Conservation (phyloP, 2,888 invertebrate species). For the Abrostola triplasia region DNA sequence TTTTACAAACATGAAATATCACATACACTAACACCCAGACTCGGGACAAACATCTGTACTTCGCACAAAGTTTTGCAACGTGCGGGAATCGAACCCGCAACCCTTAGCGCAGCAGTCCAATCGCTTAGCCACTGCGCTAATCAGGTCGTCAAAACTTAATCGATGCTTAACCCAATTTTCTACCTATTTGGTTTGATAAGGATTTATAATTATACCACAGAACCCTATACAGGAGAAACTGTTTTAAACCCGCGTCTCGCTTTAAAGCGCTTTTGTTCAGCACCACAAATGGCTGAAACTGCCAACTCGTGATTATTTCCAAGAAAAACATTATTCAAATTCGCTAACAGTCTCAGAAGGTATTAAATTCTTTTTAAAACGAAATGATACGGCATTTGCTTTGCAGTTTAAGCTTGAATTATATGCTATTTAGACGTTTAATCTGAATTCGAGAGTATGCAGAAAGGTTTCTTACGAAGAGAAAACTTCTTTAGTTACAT, state of each 20-base stretch:
- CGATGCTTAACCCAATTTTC: neutral
- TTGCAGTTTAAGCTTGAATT: slow-evolving; percentile 43
- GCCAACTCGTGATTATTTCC: slow-evolving; percentile 66
- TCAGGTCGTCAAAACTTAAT: too few species aligned
- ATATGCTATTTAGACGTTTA: slow-evolving; percentile 43
- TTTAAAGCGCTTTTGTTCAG: slow-evolving; percentile 54
- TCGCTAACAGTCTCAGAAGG: slow-evolving; percentile 57
- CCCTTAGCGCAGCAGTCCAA: too few species aligned
- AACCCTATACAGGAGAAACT: slow-evolving; percentile 21
- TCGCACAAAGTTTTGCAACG: too few species aligned
- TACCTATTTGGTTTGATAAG: neutral
- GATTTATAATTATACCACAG: neutral
- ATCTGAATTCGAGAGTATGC: slow-evolving; percentile 33
- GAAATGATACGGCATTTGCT: slow-evolving; percentile 50
- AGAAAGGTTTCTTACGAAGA: slow-evolving; percentile 13
- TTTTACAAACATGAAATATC: too few species aligned
- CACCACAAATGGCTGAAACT: slow-evolving; percentile 60
- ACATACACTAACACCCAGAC: too few species aligned
- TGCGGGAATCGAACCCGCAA: too few species aligned
- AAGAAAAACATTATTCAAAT: slow-evolving; percentile 69
- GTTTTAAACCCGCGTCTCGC: slow-evolving; percentile 48
- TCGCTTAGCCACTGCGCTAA: too few species aligned
- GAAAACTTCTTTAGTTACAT: neutral
- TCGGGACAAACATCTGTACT: too few species aligned
- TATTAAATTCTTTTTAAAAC: slow-evolving; percentile 60